Base-by-base conservation (phyloP, 2,113 vertebrate species). In the Tamias sibiricus region DNA sequence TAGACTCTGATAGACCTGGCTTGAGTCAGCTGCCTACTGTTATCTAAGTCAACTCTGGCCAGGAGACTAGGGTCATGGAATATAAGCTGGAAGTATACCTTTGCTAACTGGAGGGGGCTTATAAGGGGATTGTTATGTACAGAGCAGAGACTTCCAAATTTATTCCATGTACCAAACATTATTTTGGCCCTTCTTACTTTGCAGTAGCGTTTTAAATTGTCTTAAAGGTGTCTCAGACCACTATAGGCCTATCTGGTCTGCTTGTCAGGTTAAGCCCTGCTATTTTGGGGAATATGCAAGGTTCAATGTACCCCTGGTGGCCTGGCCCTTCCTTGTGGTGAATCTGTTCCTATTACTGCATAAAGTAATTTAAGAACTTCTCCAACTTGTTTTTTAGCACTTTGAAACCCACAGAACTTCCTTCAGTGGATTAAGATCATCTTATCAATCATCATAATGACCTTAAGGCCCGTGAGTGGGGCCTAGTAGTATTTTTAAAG, bases 151-250 rank as follows among this genome's bases (percentile, higher is more conserved):
- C 32, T 79, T 93, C 28, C 49, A 79, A 44, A 79, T 72, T 4
- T 85, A 8, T 79, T 24, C 42, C 22, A 44, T 90, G n/a, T 66
- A 85, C n/a, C n/a, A 79, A 79, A 76, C 16, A 79, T 72, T 95
- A 64, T 93, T 96, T 85, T 72, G 28, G 30, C 47, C 64, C 20
- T 92, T 52, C 30, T 84, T n/a, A 72, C 52, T 84, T 90, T 93
- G 79, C 76, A 54, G 69, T 68, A 84, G 52, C 20, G 79, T 93
- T 26, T 75, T 44, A 47, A 20, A 7, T 90, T 85, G 22, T 93
- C 42, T 85, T 79, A 13, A 80, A 85, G 44, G 62, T 52, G 64
- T 77, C 9, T 66, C 42, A 88, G 30, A 19, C n/a, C 68, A 44
- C 44, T 84, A 2, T n/a, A 83, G n/a, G 30, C 11, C 64, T 54